Evolutionary conservation across 2,888 invertebrate species (phyloP), one percentile per base, ranked within the genome.

Genomic region (Globia sparganii): DNA sequence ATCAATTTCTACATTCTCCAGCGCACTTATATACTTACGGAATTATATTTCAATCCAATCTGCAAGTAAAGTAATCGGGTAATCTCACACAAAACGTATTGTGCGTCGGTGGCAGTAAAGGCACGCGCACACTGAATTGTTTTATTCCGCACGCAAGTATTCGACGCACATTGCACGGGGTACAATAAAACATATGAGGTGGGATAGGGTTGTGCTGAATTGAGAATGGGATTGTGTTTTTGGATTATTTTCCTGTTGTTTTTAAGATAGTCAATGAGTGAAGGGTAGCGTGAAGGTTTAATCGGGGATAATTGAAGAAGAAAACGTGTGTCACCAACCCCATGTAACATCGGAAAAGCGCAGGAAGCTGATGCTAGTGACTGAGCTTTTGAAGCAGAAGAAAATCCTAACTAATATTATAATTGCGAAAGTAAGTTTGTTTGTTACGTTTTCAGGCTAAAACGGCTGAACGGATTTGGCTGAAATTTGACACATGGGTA

Each of bases 71-170:
- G 94, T 94, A 94, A 94, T 94, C 94, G 92, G 89, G 88, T 91
- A 92, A 92, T 93, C 90, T 92, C 87, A 88, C 87, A 77, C 70
- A 91, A 92, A 92, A 90, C 90, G 90, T 91, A 92, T 91, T 91
- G 91, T 88, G 81, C 81, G 70, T 86, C 88, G 85, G 81, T 70
- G 73, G 70, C 71, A 71, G 71, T 71, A 73, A 71, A 71, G 91
- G 93, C 95, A 94, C 94, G 94, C 94, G 94, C 93, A 89, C 90
- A 91, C 89, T 83, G 92, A 88, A 95, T 95, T 94, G 92, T 94
- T 94, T 94, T 92, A 93, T 92, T 88, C 92, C 90, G 90, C 91
- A 90, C 91, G 91, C 90, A 93, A 92, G 92, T 89, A 94, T 94
- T 94, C 94, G 87, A 94, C 93, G 93, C 94, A 93, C 93, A 92